Conservation (phyloP, 2,888 invertebrate species). For the Petrophora chlorosata region DNA sequence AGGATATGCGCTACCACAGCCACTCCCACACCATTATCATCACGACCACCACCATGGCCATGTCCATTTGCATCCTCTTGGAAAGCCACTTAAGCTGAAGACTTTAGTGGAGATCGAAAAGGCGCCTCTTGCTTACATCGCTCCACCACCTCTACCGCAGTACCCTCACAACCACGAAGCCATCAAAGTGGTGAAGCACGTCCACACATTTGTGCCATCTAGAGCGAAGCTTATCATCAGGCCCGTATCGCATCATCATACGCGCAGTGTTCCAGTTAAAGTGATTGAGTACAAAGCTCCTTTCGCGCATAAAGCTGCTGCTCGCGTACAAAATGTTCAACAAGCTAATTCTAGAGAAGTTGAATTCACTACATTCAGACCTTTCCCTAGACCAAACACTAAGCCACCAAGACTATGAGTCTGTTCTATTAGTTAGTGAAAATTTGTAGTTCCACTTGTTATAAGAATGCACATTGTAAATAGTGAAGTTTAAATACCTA, state of each 20-base stretch:
- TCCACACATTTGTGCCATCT: constrained; percentile 63
- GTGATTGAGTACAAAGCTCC: constrained; percentile 49
- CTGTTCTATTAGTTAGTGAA: constrained; percentile 25
- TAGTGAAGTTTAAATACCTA: constrained; percentile 42
- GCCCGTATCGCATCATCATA: constrained; percentile 51
- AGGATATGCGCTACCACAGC: constrained; percentile 29
- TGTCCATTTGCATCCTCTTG: constrained; percentile 35
- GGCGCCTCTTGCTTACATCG: constrained; percentile 71
- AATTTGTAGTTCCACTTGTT: constrained; percentile 57
- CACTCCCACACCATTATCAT: constrained; percentile 22
- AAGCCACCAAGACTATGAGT: constrained; percentile 62
- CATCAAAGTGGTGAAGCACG: constrained; percentile 57
- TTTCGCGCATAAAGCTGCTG: constrained; percentile 31
- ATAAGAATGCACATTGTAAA: constrained; percentile 54
- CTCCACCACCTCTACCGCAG: constrained; percentile 63
- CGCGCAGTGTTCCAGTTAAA: constrained; percentile 49
- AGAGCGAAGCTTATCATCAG: constrained; percentile 64
- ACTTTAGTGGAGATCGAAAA: constrained; percentile 73
- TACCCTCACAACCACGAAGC: constrained; percentile 43
- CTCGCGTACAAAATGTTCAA: constrained; percentile 45
- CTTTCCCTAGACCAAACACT: constrained; percentile 54
- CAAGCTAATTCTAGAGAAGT: constrained; percentile 52
- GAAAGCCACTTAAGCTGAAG: constrained; percentile 62
- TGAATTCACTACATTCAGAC: constrained; percentile 66
- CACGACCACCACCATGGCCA: constrained; percentile 29